Evolutionary conservation across 2,797 vertebrate species (phyloP).

Genomic region (Trachops cirrhosus): DNA sequence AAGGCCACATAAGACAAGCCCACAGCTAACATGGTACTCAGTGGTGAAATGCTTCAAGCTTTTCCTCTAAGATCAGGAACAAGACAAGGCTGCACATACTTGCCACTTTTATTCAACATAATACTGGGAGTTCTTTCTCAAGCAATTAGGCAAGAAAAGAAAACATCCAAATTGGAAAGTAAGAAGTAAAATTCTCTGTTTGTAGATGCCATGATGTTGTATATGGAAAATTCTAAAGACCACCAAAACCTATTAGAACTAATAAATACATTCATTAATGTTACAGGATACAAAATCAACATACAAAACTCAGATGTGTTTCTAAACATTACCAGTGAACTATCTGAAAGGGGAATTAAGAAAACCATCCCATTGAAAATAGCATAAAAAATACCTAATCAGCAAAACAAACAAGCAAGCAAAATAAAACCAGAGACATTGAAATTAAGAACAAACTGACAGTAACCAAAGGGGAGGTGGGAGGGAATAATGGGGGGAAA

Average conservation of each 20-base stretch:
- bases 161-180: background rate
- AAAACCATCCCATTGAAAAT: background rate
- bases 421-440: no score
- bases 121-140: background rate
- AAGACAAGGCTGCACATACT: background rate
- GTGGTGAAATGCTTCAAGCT: background rate
- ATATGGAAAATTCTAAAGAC: background rate
- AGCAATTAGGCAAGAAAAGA: background rate
- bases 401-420: no score
- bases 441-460: no score
- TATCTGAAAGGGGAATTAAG: background rate
- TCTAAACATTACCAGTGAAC: background rate
- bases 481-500: no score
- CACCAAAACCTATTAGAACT: background rate
- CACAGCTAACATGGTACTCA: background rate
- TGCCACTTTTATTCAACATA: background rate
- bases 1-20: background rate
- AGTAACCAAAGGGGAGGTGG: no score
- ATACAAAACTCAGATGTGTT: background rate
- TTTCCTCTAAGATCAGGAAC: background rate
- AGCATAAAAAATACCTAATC: background rate
- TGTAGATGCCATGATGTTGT: background rate
- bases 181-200: background rate
- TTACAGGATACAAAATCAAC: background rate
- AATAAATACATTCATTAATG: background rate